phyloP scores from a whole-genome alignment of 2,797 vertebrate genomes.

The Sandelia bainsii region DNA sequence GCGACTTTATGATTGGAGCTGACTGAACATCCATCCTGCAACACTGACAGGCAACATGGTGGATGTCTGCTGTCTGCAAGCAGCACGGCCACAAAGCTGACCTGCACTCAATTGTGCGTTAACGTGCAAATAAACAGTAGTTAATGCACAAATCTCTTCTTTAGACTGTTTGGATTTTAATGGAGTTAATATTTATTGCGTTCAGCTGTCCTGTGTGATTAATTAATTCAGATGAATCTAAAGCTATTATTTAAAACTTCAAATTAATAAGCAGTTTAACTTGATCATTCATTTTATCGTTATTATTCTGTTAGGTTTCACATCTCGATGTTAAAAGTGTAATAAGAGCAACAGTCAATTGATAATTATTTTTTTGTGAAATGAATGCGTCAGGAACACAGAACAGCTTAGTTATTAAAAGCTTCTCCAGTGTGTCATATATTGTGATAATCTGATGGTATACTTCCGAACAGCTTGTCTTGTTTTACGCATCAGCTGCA shows the following conservation, averaged over 20 bases:
- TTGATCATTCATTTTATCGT: neutral
- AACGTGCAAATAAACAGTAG: neutral
- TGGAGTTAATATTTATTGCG: neutral
- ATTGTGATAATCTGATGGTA: neutral
- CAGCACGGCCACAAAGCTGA: slow-evolving; percentile 10
- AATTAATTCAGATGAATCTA: neutral
- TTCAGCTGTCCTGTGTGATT: neutral
- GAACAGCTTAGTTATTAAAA: slow-evolving; percentile 25
- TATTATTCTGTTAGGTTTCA: neutral
- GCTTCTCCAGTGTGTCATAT: too few relatives aligned
- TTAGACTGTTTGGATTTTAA: too few relatives aligned
- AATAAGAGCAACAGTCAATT: neutral
- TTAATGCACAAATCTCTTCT: neutral
- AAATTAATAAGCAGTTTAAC: neutral
- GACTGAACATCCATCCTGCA: slow-evolving; percentile 12
- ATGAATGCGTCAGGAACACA: neutral
- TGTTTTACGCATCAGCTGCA: slow-evolving; percentile 23
- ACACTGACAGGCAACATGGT: slow-evolving; percentile 42
- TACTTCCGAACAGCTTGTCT: slow-evolving; percentile 1
- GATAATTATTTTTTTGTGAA: slow-evolving; percentile 11
- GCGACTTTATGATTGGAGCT: neutral
- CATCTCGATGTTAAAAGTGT: neutral
- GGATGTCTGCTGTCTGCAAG: slow-evolving; percentile 21
- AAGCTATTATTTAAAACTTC: neutral
- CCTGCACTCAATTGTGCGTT: neutral